Evolutionary conservation across 2,113 vertebrate genomes (phyloP).

Genomic region (Engystomops pustulosus): DNA sequence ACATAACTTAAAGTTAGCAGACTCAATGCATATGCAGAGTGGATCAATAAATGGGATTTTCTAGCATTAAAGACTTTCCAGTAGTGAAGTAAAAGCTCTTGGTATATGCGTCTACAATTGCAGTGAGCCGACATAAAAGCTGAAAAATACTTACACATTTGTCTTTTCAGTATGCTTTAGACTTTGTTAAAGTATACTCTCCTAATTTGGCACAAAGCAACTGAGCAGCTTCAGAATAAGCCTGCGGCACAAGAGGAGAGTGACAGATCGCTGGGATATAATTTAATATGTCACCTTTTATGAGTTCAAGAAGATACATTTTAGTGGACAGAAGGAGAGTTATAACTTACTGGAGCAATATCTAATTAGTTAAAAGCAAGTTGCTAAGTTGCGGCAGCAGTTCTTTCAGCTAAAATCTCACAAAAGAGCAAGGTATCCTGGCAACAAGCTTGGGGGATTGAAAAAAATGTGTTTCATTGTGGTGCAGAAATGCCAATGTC

Average conservation of each 20-base stretch:
- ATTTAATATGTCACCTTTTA: slow-evolving; percentile 59
- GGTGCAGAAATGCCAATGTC: slow-evolving; percentile 55
- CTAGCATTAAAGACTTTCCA: slow-evolving; percentile 52
- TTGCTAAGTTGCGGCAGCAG: slow-evolving; percentile 54
- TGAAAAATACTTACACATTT: slow-evolving; percentile 3
- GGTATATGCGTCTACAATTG: neutral
- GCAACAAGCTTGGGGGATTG: slow-evolving; percentile 50
- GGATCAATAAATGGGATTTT: slow-evolving; percentile 57
- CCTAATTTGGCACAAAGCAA: slow-evolving; percentile 53
- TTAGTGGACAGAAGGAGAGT: slow-evolving; percentile 50
- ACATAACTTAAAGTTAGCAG: slow-evolving; percentile 51
- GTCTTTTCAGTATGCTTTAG: slow-evolving; percentile 33
- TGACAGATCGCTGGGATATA: slow-evolving; percentile 52
- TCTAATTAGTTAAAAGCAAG: slow-evolving; percentile 60
- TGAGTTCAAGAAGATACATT: slow-evolving; percentile 58
- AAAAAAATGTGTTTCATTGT: slow-evolving; percentile 55
- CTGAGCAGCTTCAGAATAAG: slow-evolving; percentile 44
- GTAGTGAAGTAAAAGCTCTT: slow-evolving; percentile 14
- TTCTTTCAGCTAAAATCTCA: slow-evolving; percentile 50
- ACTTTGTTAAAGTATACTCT: slow-evolving; percentile 48
- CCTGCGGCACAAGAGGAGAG: slow-evolving; percentile 41
- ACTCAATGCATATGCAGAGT: slow-evolving; percentile 46
- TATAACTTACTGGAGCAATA: slow-evolving; percentile 57
- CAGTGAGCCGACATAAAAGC: slow-evolving; percentile 23
- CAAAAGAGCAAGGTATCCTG: slow-evolving; percentile 52